Percentiles rank a stretch among this genome's conserved stretches.
Evolutionary conservation across 2,113 vertebrate genomes (phyloP).

Genomic region (Hydrolagus affinis): DNA sequence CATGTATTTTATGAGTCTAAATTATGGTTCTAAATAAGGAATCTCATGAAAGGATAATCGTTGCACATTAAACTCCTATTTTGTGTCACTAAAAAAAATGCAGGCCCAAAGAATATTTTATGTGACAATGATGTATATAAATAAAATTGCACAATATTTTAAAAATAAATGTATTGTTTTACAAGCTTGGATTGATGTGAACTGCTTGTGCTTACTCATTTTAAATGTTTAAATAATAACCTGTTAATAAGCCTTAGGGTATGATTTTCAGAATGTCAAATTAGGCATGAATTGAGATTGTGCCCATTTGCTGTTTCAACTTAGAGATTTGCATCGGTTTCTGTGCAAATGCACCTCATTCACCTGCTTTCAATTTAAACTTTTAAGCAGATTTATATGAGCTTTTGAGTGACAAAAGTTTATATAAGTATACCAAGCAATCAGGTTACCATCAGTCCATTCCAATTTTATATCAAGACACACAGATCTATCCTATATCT

Average conservation of each 20-base stretch:
- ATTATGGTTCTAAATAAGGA: neutral
- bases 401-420: neutral
- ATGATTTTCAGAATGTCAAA: neutral
- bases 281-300: neutral
- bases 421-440: neutral
- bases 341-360: neutral
- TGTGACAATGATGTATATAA: neutral
- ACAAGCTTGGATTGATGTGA: too few relatives aligned
- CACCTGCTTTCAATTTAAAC: neutral
- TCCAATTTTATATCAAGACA: neutral
- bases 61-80: neutral
- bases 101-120: neutral
- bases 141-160: neutral
- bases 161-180: neutral
- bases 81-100: neutral
- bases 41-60: too few relatives aligned
- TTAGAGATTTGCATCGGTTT: neutral
- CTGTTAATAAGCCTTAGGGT: neutral
- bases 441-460: neutral
- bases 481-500: neutral
- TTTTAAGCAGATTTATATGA: neutral
- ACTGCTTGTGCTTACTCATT: neutral
- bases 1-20: neutral
- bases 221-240: neutral
- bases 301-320: neutral